Evolutionary conservation across 2,797 vertebrate genomes (phyloP), one percentile per base, ranked within the genome.

Genomic region (Molossus molossus): DNA sequence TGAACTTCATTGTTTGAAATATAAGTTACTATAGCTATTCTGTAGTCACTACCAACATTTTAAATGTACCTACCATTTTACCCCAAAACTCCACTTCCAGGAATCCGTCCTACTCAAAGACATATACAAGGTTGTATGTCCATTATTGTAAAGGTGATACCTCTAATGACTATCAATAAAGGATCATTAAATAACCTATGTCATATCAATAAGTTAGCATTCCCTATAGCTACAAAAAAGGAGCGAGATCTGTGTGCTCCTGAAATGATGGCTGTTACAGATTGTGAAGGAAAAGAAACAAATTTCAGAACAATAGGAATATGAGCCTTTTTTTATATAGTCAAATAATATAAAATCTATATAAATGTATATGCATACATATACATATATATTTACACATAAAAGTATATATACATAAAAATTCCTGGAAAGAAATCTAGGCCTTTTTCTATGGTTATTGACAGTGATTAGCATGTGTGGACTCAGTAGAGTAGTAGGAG

Each of bases 261-360:
- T 70, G 21, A 64, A 80, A 37, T 25, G 25, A 40, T 67, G 37
- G 23, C 58, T 20, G 1, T 86, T 29, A 29, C 27, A 81, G 77
- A 70, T 27, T 72, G 81, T 21, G 17, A 88, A 53, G 17, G 55
- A 27, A 72, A 88, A 93, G 75, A 64, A 87, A 23, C 62, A 76
- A 25, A 40, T 77, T 94, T 62, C 7, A 85, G 55, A 80, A 60
- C 6, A 67, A 3, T 72, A 15, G 64, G 55, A 83, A 48, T 73
- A 15, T 55, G 1, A 90, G 45, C 80, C 48, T 72, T 13, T 58
- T 89, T 90, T 85, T 94, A 76, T 40, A 13, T 57, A 94, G 58
- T 62, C 33, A 95, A 85, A 72, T 58, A 75, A 77, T 70, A 72
- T 10, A 91, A 94, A 87, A 94, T 23, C 45, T 62, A 9, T 60